Evolutionary conservation across 2,113 vertebrate genomes (phyloP).

Genomic region (Oncorhynchus kisutch): DNA sequence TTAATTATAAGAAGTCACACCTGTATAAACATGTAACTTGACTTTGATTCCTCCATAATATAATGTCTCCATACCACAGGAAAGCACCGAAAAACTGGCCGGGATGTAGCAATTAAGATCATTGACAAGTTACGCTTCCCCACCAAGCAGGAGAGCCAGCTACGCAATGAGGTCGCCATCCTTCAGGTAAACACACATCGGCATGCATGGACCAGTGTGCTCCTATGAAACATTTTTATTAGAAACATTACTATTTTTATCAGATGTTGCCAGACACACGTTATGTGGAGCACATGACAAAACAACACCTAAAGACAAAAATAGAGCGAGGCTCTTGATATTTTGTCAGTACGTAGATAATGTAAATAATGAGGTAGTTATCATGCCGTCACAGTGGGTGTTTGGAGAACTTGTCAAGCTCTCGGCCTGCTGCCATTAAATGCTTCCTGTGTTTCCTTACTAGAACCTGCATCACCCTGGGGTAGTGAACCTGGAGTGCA

Average conservation of each 20-base stretch:
- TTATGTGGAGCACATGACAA: neutral
- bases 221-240: conserved; percentile 24
- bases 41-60: no score
- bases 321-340: conserved; percentile 20
- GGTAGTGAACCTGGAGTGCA: conserved; percentile 97
- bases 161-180: conserved; percentile 97
- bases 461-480: conserved; percentile 95
- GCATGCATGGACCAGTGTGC: conserved; percentile 14
- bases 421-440: conserved; percentile 22
- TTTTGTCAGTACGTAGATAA: no score
- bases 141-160: conserved; percentile 96
- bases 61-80: conserved; percentile 68
- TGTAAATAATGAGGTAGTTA: conserved; percentile 39
- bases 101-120: conserved; percentile 98
- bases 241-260: neutral
- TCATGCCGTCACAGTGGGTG: conserved; percentile 52
- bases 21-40: no score
- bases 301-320: neutral
- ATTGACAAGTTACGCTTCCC: conserved; percentile 97
- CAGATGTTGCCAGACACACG: neutral
- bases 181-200: conserved; percentile 82
- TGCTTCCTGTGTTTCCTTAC: neutral
- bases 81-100: conserved; percentile 95
- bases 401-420: conserved; percentile 49
- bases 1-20: no score